phyloP scores from a whole-genome alignment of 2,797 vertebrate species.

The Chanos chanos region DNA sequence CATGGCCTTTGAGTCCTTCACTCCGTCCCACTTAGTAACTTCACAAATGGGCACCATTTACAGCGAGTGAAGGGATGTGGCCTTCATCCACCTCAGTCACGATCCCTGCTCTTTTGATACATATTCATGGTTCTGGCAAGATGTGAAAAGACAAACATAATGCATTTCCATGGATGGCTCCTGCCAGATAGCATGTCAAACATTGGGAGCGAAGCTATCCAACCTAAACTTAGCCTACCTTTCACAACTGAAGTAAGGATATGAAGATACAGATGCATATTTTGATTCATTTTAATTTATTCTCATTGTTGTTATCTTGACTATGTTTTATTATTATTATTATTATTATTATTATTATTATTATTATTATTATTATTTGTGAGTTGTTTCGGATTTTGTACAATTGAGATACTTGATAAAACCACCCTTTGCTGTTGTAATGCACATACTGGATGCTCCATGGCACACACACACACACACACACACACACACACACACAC shows the following conservation, averaged over 20 bases:
- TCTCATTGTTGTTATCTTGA: constrained; percentile 36
- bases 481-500: too few species aligned
- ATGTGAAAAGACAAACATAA: constrained; percentile 17
- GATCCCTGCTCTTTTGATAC: constrained; percentile 5
- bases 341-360: constrained; percentile 29
- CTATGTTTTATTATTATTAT: constrained; percentile 32
- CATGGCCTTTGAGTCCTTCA: constrained; percentile 83
- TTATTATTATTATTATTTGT: constrained; percentile 25
- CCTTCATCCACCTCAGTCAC: constrained; percentile 19
- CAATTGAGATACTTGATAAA: constrained; percentile 4
- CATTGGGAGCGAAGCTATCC: constrained; percentile 7
- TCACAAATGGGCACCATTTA: constrained; percentile 83
- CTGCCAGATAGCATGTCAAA: not conserved
- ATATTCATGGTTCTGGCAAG: constrained; percentile 20
- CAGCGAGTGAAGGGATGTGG: constrained; percentile 68
- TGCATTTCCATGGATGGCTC: constrained; percentile 16
- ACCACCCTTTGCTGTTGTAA: not conserved
- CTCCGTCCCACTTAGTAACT: constrained; percentile 69
- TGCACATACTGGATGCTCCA: constrained; percentile 5
- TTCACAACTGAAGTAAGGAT: constrained; percentile 13
- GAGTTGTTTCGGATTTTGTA: constrained; percentile 22
- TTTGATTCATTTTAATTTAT: constrained; percentile 47
- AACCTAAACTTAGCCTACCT: constrained; percentile 11
- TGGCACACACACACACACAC: not conserved
- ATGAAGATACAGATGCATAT: constrained; percentile 31